Base-by-base conservation (phyloP, 1,140 invertebrate species). In the Drosophila takahashii region DNA sequence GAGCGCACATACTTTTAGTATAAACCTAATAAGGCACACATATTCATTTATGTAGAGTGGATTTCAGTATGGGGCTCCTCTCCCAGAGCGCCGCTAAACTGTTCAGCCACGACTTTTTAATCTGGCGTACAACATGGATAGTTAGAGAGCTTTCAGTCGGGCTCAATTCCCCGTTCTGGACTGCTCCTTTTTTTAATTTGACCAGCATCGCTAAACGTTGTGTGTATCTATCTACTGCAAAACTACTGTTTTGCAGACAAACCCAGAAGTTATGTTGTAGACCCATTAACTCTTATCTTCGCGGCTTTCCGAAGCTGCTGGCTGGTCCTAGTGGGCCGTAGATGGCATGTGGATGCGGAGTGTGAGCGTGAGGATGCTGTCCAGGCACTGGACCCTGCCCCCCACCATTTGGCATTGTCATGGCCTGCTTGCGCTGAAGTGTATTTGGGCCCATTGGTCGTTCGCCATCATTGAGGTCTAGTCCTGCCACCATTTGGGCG, bases 401-500 rank as follows among this genome's bases (percentile, higher is more conserved):
- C 4, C 58, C 73, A 1, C 87, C 87, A 56, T 90, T 90, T 8
- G 48, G 15, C 70, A 84, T 85, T 9, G 39, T 16, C 62, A 80
- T 67, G 22, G 59, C 47, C 37, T 87, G 81, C 41, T 90, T 91
- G 51, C 85, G 81, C n/a, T 92, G 85, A 53, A 92, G 66, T 6
- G 90, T 92, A 1, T 76, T 65, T 8, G 77, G 60, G 7, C 65
- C 73, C 77, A 90, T 83, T 11, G 58, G 66, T 0, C 81, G 79
- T n/a, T 91, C 86, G n/a, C 77, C 74, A 0, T 96, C 96, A 41
- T 96, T 96, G 8, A 98, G 93, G 81, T 96, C 96, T 51, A 98
- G 93, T 15, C 96, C 97, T 22, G 96, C 96, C 64, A 98, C 96
- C 94, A 98, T 94, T 92, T 98, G 97, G 84, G 97, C 96, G 58